Evolutionary conservation across 2,888 invertebrate species (phyloP).

Genomic region (Pterostichus niger): DNA sequence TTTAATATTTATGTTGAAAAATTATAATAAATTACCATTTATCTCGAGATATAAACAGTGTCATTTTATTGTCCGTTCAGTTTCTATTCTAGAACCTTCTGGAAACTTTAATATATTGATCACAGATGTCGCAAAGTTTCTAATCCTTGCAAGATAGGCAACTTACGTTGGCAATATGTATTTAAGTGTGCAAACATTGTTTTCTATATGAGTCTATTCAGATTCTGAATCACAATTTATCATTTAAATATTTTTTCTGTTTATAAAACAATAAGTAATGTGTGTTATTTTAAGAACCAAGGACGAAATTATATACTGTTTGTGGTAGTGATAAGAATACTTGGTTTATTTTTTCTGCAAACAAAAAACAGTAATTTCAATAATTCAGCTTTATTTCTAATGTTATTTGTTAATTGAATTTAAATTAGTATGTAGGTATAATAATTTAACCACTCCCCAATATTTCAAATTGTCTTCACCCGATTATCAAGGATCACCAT

Average conservation of each 20-base stretch:
- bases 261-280: background rate
- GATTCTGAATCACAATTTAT: too few relatives aligned
- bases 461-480: slow-evolving; percentile 9
- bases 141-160: background rate
- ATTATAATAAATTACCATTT: background rate
- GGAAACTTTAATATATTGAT: background rate
- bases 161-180: background rate
- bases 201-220: background rate
- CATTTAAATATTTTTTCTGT: background rate
- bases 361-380: slow-evolving; percentile 21
- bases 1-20: background rate
- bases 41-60: slow-evolving; percentile 4
- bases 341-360: background rate
- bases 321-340: slow-evolving; percentile 12
- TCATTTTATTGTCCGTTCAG: background rate
- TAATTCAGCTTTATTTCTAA: slow-evolving; percentile 9
- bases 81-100: slow-evolving; percentile 17
- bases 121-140: slow-evolving; percentile 16
- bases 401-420: slow-evolving; percentile 31
- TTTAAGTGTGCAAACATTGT: background rate
- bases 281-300: background rate
- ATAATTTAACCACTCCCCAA: slow-evolving; percentile 1
- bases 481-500: slow-evolving; percentile 6
- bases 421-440: slow-evolving; percentile 29
- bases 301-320: background rate